Evolutionary conservation across 2,888 invertebrate species (phyloP).

Genomic region (Dicycla oo): DNA sequence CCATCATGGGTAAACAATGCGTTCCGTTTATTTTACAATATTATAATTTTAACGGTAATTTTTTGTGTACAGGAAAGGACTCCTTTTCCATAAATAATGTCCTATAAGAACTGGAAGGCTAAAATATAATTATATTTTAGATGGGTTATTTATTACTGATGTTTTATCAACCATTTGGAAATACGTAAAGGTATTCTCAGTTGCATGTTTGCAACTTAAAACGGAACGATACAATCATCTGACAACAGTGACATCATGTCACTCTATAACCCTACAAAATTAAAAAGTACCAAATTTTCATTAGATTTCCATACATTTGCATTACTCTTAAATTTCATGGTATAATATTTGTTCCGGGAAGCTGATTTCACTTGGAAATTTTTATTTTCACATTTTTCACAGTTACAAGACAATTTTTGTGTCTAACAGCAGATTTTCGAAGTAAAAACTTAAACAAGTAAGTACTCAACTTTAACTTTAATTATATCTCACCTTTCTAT

Average conservation of each 20-base stretch:
- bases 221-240: conserved; percentile 70
- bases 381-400: conserved; percentile 62
- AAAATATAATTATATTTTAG: neutral
- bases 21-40: conserved; percentile 10
- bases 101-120: too few relatives aligned
- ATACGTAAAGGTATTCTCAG: neutral
- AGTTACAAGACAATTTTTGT: conserved; percentile 63
- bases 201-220: conserved; percentile 30
- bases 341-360: conserved; percentile 46
- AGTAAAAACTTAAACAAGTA: conserved; percentile 46
- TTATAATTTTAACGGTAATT: neutral
- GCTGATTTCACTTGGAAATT: conserved; percentile 49
- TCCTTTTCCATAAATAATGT: neutral
- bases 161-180: neutral
- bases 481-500: conserved; percentile 35
- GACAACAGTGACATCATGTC: conserved; percentile 67
- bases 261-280: conserved; percentile 63
- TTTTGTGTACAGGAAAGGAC: neutral
- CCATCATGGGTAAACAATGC: conserved; percentile 11
- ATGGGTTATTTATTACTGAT: neutral
- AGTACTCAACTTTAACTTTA: conserved; percentile 45
- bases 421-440: conserved; percentile 42
- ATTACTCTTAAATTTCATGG: neutral
- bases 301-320: conserved; percentile 9
- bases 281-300: conserved; percentile 32